A percentile compares a stretch with the other conserved stretches of the same genome.
These are phyloP conservation scores for Palythoa grandis DNA, from an alignment of 92 coral and sea anemone species.

Conservation along the genomic window DNA sequence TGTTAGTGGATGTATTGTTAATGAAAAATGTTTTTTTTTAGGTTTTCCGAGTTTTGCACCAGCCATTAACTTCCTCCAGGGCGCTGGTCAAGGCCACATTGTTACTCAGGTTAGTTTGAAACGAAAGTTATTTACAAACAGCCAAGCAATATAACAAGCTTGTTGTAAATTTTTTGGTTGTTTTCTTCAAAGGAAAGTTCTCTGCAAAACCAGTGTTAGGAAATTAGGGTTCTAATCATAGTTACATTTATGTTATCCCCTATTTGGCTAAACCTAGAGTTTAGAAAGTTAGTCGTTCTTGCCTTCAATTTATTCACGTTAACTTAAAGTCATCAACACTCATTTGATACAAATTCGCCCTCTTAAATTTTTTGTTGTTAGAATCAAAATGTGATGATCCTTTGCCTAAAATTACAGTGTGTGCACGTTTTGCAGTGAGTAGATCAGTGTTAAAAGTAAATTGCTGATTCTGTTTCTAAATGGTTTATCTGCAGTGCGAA, in stretches of 20 bases:
- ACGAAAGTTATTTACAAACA: background rate
- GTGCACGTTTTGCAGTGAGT: background rate
- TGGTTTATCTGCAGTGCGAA: conserved; percentile 76
- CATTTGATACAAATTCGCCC: no score
- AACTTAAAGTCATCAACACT: no score
- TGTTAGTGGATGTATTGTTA: no score
- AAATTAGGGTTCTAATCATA: no score
- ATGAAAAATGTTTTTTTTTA: conserved; percentile 6
- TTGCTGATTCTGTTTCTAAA: background rate
- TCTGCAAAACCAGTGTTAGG: no score
- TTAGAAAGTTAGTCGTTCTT: no score
- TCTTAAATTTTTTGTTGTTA: no score
- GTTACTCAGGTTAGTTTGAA: conserved; percentile 80
- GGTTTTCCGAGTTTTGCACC: conserved; percentile 99
- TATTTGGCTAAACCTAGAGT: no score
- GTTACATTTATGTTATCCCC: no score
- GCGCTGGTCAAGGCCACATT: conserved; percentile 95
- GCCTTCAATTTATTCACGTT: no score
- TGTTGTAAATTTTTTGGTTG: background rate
- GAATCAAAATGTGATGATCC: no score
- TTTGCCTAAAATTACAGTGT: background rate
- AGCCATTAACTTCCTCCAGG: conserved; percentile 92
- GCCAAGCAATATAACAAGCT: background rate
- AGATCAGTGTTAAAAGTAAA: background rate
- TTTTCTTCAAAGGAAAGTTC: no score